These are phyloP conservation scores for Grammatotria lemairii DNA, from an alignment of 2,113 vertebrate species.

Conservation along the genomic window DNA sequence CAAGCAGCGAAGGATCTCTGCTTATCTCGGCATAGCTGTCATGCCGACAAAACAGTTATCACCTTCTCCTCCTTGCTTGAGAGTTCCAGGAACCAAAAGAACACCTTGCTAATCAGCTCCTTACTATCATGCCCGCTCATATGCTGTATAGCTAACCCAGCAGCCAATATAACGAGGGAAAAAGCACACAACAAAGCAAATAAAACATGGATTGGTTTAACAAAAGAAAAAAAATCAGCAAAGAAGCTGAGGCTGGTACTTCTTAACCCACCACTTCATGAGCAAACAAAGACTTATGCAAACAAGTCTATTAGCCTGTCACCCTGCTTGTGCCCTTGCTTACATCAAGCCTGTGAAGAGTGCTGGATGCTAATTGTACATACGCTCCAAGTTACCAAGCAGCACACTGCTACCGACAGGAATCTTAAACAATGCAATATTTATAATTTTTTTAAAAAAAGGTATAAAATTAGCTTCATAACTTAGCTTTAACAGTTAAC, in stretches of 20 bases:
- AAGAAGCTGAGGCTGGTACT: not conserved
- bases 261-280: constrained; percentile 8
- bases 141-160: not conserved
- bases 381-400: not conserved
- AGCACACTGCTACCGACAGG: not conserved
- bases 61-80: not conserved
- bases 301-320: constrained; percentile 47
- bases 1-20: not conserved
- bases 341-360: not conserved
- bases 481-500: not conserved
- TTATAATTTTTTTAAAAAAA: accelerated
- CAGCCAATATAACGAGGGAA: not conserved
- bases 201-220: not conserved
- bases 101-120: constrained; percentile 22
- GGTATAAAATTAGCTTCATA: not conserved
- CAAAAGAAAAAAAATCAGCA: not conserved
- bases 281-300: constrained; percentile 30
- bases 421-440: not conserved
- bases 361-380: constrained; percentile 23
- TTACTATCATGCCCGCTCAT: not conserved
- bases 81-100: not conserved
- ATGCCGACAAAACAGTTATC: constrained; percentile 7
- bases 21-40: constrained; percentile 40
- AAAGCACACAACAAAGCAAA: not conserved
- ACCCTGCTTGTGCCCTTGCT: constrained; percentile 15